These are phyloP conservation scores for Leptinotarsa undecemlineata DNA, from an alignment of 1,140 invertebrate species.

Conservation along the genomic window DNA sequence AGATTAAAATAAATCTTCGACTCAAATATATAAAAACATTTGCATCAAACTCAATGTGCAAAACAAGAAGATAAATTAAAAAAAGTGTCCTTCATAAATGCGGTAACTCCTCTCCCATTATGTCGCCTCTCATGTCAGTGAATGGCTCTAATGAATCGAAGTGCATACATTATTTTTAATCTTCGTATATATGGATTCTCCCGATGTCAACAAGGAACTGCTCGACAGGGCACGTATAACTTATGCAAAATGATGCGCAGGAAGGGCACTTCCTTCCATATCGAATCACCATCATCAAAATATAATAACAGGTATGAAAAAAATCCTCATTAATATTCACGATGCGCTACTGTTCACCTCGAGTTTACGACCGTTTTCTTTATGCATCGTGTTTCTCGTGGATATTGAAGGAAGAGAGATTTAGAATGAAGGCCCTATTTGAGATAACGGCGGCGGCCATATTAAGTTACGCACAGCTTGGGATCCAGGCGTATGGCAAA, in stretches of 20 bases:
- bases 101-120: too few species aligned
- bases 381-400: constrained; percentile 5
- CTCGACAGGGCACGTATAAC: neutral
- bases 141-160: neutral
- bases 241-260: constrained; percentile 1
- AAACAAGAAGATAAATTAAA: too few species aligned
- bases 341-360: neutral
- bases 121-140: too few species aligned
- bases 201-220: neutral
- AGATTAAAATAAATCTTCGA: too few species aligned
- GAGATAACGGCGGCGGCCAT: neutral
- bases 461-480: constrained; percentile 7
- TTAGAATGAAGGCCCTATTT: constrained; percentile 3
- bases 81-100: too few species aligned
- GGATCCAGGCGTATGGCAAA: neutral
- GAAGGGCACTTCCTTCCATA: constrained; percentile 2
- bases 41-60: too few species aligned
- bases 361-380: constrained; percentile 5
- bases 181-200: neutral
- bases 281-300: neutral
- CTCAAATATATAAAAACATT: too few species aligned
- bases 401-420: constrained; percentile 6
- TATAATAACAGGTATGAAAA: constrained; percentile 2
- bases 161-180: neutral
- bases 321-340: neutral